phyloP scores from a whole-genome alignment of 2,888 invertebrate species.

The Tupiocoris notatus region DNA sequence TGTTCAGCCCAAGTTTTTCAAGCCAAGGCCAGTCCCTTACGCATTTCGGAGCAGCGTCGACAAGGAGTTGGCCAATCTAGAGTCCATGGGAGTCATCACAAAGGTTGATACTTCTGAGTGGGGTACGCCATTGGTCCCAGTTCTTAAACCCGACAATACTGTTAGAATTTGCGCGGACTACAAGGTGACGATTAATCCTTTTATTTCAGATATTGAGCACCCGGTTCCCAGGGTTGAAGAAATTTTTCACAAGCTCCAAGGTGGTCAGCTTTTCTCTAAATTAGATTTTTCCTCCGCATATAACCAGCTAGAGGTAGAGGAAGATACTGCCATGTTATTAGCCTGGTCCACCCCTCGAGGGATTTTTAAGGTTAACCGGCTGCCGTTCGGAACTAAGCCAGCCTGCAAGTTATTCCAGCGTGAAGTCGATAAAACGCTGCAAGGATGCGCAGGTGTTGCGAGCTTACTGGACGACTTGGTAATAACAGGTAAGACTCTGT shows the following conservation, averaged over 20 bases:
- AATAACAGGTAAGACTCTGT: not conserved
- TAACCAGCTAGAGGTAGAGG: not conserved
- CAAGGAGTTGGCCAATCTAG: not conserved
- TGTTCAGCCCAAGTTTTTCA: not conserved
- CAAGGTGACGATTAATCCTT: not conserved
- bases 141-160: not conserved
- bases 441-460: slow-evolving; percentile 5
- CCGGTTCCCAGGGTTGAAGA: not conserved
- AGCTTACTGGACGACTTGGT: slow-evolving; percentile 10
- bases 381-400: slow-evolving; percentile 10
- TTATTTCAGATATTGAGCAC: not conserved
- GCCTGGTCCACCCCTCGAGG: not conserved
- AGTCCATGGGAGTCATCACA: not conserved
- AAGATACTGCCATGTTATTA: not conserved
- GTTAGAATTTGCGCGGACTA: slow-evolving; percentile 4
- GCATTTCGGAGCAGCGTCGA: not conserved
- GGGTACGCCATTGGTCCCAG: slow-evolving; percentile 6
- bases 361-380: slow-evolving; percentile 8
- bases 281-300: not conserved
- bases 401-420: slow-evolving; percentile 3
- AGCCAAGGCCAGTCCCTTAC: not conserved
- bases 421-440: not conserved
- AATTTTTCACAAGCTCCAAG: not conserved
- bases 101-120: not conserved
- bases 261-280: not conserved